Evolutionary conservation across 2,888 invertebrate species (phyloP), one percentile per base, ranked within the genome.

Genomic region (Tetragonisca angustula): DNA sequence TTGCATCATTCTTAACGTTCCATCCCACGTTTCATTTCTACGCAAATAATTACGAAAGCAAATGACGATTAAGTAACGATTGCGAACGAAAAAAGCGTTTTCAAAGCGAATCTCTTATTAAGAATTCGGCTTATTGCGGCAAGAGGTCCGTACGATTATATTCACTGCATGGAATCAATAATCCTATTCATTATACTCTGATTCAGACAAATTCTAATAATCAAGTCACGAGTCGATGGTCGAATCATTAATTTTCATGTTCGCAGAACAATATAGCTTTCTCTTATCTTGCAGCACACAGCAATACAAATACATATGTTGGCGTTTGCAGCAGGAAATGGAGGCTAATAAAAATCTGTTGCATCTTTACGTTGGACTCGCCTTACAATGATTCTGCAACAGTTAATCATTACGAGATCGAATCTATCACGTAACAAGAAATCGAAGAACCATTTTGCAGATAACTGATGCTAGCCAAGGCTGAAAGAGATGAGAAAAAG

Each of bases 381-480:
- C 56, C 64, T 83, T 74, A 49, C 64, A 54, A 52, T 54, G 72
- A 73, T 65, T 76, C 69, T 56, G 56, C 71, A 50, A 71, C 67
- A 67, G 61, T 83, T 71, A 76, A 76, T 83, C 71, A 82, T 81
- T 81, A 75, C 59, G 69, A 43, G 82, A 69, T 68, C 76, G 59
- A 9, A 69, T 64, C 21, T 69, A 74, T 83, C 83, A 83, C 83
- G 83, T 83, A 83, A 83, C 81, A 54, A 74, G 81, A 73, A 77
- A 83, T 72, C 83, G 64, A 77, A 83, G 83, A 65, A 70, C 64
- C 65, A 70, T 73, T 59, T 4, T 61, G 59, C 69, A 70, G 64
- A 83, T 73, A 77, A 70, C 62, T 54, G 70, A 43, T 74, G 56
- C 59, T 52, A 49, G 52, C 70, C 83, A 83, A 83, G 83, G 83